Percentiles rank a stretch among this genome's conserved stretches.
These are phyloP conservation scores for Leptopilina clavipes DNA, from an alignment of 1,140 invertebrate species.

Conservation along the genomic window DNA sequence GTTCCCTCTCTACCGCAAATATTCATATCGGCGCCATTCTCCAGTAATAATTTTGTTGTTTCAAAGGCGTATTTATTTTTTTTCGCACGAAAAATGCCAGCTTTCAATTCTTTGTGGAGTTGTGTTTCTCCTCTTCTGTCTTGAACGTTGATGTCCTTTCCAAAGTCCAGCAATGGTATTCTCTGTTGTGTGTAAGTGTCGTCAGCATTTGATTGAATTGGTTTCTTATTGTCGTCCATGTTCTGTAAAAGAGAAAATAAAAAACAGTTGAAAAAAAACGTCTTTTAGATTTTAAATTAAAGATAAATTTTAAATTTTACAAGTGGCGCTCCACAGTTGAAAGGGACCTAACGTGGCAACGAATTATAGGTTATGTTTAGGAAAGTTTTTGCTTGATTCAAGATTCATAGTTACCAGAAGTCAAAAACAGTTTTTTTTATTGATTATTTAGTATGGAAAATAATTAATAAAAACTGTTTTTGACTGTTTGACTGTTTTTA, in stretches of 20 bases:
- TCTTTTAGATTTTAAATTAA: too few species aligned
- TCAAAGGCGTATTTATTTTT: slow-evolving; percentile 10
- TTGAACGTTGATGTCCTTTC: neutral
- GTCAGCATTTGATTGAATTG: neutral
- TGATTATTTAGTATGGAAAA: too few species aligned
- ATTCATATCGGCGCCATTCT: neutral
- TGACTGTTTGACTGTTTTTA: too few species aligned
- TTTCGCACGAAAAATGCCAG: neutral
- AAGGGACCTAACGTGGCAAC: too few species aligned
- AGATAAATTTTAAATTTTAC: too few species aligned
- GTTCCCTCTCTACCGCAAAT: neutral
- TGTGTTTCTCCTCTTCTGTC: slow-evolving; percentile 17
- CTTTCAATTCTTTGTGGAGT: slow-evolving; percentile 12
- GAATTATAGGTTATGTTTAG: too few species aligned
- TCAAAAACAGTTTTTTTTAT: too few species aligned
- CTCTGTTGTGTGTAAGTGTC: slow-evolving; percentile 13
- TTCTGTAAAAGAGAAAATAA: neutral
- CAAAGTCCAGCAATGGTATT: neutral
- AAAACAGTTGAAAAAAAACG: too few species aligned
- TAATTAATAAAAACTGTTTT: too few species aligned
- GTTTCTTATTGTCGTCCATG: neutral
- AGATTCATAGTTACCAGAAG: too few species aligned
- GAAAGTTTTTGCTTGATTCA: too few species aligned
- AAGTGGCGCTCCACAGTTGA: too few species aligned
- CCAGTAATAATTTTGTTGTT: neutral